Conservation (phyloP, 1,140 invertebrate genomes). For the Bombus ignitus region DNA sequence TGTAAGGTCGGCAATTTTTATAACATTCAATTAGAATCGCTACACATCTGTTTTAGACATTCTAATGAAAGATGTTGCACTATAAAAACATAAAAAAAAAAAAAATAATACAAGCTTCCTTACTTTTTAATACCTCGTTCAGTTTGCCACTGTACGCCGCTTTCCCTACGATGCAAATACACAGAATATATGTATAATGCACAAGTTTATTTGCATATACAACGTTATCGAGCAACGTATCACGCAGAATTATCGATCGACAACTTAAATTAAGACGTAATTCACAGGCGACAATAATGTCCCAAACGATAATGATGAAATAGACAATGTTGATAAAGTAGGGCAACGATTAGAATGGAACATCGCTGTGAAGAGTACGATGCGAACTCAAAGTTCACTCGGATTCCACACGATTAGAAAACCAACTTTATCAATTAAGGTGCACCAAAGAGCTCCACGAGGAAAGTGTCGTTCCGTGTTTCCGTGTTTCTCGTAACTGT, state of each 20-base stretch:
- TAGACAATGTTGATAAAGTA: background rate
- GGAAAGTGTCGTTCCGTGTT: constrained; percentile 5
- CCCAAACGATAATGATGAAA: background rate
- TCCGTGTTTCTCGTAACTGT: background rate
- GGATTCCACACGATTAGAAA: constrained; percentile 5
- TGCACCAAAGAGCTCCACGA: background rate
- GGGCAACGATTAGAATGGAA: background rate
- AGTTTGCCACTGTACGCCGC: background rate
- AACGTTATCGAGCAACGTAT: background rate
- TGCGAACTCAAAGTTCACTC: background rate
- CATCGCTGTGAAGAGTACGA: background rate
- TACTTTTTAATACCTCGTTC: background rate
- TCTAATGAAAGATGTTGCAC: no score
- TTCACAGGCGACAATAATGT: constrained; percentile 25
- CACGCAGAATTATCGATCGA: background rate
- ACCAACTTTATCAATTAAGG: constrained; percentile 17
- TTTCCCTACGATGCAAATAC: background rate
- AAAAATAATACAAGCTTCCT: background rate
- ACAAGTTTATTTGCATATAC: no score
- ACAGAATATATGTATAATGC: no score
- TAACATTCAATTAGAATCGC: background rate
- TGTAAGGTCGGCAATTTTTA: constrained; percentile 10
- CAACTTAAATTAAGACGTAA: background rate
- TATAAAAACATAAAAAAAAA: no score
- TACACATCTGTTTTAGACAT: background rate